These are phyloP conservation scores for Philypnodon macrostomus DNA, from an alignment of 2,797 vertebrate species.

Conservation along the genomic window DNA sequence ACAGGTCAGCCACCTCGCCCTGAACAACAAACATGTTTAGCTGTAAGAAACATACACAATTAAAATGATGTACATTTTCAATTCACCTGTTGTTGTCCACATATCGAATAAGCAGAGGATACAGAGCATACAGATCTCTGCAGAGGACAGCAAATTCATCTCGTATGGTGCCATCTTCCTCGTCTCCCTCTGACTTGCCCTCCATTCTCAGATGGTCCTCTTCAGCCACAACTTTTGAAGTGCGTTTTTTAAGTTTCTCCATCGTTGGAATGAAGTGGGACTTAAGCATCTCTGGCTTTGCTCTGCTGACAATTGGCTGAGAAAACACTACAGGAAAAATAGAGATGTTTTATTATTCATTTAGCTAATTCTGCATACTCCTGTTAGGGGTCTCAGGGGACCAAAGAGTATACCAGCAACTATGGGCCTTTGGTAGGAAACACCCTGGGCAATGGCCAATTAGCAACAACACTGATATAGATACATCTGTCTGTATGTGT, in stretches of 20 bases:
- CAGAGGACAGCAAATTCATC: constrained; percentile 95
- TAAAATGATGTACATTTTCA: background rate
- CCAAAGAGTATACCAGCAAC: too few relatives aligned
- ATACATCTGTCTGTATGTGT: too few relatives aligned
- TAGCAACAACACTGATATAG: too few relatives aligned
- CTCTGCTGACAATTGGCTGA: constrained; percentile 93
- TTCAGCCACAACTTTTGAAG: constrained; percentile 90
- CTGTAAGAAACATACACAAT: too few relatives aligned
- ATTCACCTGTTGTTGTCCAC: constrained; percentile 94
- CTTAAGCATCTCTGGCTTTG: constrained; percentile 87
- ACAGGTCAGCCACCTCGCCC: constrained; percentile 89
- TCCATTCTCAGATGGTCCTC: constrained; percentile 93
- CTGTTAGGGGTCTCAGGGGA: too few relatives aligned
- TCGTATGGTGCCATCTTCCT: constrained; percentile 87
- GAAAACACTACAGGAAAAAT: constrained; percentile 82
- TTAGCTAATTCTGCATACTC: too few relatives aligned
- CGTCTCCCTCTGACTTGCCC: constrained; percentile 85
- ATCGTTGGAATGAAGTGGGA: constrained; percentile 96
- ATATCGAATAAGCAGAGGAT: constrained; percentile 93
- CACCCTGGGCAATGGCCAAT: too few relatives aligned
- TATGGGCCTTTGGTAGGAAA: too few relatives aligned
- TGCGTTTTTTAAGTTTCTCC: constrained; percentile 90
- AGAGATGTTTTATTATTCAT: background rate
- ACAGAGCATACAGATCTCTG: constrained; percentile 91
- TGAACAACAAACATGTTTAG: constrained; percentile 42